These are phyloP conservation scores for Takifugu rubripes DNA, from an alignment of 2,797 vertebrate species.

Conservation along the genomic window DNA sequence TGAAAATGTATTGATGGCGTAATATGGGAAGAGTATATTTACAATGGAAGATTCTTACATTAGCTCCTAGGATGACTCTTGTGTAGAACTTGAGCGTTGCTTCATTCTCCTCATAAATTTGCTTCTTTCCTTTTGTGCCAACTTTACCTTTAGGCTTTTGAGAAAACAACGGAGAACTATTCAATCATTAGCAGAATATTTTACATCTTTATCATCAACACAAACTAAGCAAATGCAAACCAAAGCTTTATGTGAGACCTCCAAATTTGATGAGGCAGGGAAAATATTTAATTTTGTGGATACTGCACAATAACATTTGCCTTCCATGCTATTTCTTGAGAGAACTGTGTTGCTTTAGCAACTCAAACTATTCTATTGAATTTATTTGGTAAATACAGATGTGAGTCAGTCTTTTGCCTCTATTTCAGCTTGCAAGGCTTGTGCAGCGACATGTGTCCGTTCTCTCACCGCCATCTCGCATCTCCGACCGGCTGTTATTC, in stretches of 20 bases:
- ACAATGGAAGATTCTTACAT: slow-evolving; percentile 67
- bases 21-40: no score
- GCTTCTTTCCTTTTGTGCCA: slow-evolving; percentile 96
- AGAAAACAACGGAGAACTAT: slow-evolving; percentile 6
- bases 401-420: not conserved
- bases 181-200: not conserved
- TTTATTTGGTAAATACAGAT: not conserved
- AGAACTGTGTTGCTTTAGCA: not conserved
- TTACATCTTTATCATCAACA: not conserved
- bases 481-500: slow-evolving; percentile 20
- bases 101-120: slow-evolving; percentile 93
- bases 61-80: slow-evolving; percentile 90
- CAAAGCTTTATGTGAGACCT: not conserved
- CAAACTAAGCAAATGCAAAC: not conserved
- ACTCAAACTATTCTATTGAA: no score
- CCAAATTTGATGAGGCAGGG: not conserved
- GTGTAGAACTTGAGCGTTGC: slow-evolving; percentile 91
- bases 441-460: slow-evolving; percentile 14
- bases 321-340: not conserved
- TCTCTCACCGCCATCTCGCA: slow-evolving; percentile 69
- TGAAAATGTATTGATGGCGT: no score
- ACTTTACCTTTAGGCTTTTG: slow-evolving; percentile 93
- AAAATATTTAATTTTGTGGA: no score
- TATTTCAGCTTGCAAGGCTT: not conserved
- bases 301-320: no score